Base-by-base conservation (phyloP, 2,797 vertebrate genomes). In the Helostoma temminkii region DNA sequence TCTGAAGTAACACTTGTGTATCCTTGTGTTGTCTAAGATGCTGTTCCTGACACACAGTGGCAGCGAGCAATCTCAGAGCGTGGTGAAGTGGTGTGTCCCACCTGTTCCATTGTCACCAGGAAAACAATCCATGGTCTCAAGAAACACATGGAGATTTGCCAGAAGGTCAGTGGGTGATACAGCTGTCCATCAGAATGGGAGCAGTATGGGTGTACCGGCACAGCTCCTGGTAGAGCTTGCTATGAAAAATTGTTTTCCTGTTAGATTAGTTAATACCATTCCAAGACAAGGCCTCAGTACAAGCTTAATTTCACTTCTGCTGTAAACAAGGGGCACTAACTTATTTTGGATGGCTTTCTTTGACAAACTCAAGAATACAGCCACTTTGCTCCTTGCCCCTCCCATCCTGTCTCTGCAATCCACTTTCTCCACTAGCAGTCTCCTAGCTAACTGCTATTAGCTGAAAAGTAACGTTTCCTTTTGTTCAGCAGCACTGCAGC, bases 81-180 rank as follows among this genome's bases (percentile, higher is more conserved):
- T 56, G 96, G 97, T 0, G 96, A 98, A 81, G 95, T 97, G 0
- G 83, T 95, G 57, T 98, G 97, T 81, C 97, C 98, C 55, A 98
- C 95, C 73, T 99, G 98, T 84, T 95, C 89, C 0, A 93, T 96
- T 36, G 95, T 98, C 86, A 96, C 96, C 70, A 93, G 97, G 56
- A 99, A 99, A 92, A 98, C 97, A 1, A 80, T 98, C 7, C 93
- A 95, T 4, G 97, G 97, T 46, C 95, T 98, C 61, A 97, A 96
- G 92, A 98, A 99, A 87, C 96, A 99, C 94, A 97, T 98, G 96
- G 97, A 98, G 56, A 97, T 98, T 87, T 99, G 97, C 89, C 96
- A 98, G 84, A 97, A 99, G 93, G 98, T 99, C 89, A 92, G 93
- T 71, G 36, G 9, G 11, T 3, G 6, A 43, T 25, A 30, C 5